These are phyloP conservation scores for Rugalucina vietnamica DNA, from an alignment of 2,888 invertebrate genomes.

Conservation along the genomic window DNA sequence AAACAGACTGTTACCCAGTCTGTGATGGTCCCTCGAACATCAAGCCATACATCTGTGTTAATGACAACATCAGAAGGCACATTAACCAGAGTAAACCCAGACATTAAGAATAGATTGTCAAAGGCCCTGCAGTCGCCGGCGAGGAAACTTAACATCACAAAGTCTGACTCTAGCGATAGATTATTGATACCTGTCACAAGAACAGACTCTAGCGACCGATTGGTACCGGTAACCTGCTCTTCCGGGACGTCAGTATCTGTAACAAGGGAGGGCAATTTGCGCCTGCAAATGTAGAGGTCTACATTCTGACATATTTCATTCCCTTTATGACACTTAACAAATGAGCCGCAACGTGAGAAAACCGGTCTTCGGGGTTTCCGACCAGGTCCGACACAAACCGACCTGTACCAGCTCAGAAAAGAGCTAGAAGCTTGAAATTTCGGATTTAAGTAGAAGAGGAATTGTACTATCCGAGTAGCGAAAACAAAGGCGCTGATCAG, in stretches of 20 bases:
- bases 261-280: neutral
- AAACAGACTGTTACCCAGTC: neutral
- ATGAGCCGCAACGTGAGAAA: no score
- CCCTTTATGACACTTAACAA: no score
- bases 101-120: conserved; percentile 54
- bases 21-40: neutral
- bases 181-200: no score
- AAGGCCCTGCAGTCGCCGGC: conserved; percentile 54
- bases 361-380: no score
- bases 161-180: neutral
- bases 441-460: no score
- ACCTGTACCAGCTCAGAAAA: no score
- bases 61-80: conserved; percentile 45
- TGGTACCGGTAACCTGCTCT: neutral
- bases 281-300: neutral
- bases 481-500: no score
- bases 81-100: conserved; percentile 56
- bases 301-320: no score
- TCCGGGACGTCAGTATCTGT: neutral
- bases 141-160: conserved; percentile 24
- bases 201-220: neutral
- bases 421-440: no score
- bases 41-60: neutral
- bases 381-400: no score
- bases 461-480: no score